phyloP scores from a whole-genome alignment of 2,113 vertebrate genomes.

The Rutilus rutilus region DNA sequence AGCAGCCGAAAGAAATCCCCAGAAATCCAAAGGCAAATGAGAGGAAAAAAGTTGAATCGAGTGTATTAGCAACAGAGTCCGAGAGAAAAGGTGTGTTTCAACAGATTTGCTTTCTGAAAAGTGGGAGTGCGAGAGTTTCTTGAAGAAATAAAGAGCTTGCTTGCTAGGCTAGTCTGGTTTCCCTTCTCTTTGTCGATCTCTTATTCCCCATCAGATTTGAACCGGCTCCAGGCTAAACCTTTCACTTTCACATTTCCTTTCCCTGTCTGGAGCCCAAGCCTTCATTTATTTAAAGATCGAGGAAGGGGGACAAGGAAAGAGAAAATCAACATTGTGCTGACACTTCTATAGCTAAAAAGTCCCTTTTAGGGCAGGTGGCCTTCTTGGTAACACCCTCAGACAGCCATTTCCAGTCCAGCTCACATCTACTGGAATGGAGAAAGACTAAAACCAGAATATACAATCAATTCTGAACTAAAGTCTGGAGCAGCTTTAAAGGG shows the following conservation, averaged over 20 bases:
- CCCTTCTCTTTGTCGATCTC: conserved; percentile 35
- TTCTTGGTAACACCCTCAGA: neutral
- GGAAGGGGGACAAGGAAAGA: conserved; percentile 1
- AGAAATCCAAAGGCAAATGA: conserved; percentile 53
- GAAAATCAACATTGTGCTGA: conserved; percentile 25
- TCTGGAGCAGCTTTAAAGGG: neutral
- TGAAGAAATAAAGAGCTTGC: conserved; percentile 33
- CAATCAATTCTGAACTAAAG: conserved; percentile 14
- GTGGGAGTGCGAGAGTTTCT: conserved; percentile 2
- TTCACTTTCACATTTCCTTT: conserved; percentile 61
- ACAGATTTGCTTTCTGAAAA: conserved; percentile 27
- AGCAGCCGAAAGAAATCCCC: neutral
- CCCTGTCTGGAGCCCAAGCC: conserved; percentile 34
- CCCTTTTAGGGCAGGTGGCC: neutral
- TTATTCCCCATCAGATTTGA: conserved; percentile 53
- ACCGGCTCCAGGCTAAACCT: conserved; percentile 46
- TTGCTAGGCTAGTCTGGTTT: conserved; percentile 43
- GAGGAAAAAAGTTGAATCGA: conserved; percentile 57
- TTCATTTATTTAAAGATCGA: conserved; percentile 53
- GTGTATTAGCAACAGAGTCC: conserved; percentile 31
- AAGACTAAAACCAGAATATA: neutral
- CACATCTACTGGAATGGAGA: neutral
- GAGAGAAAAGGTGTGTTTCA: conserved; percentile 42
- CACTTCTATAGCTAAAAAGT: neutral
- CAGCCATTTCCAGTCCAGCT: neutral